phyloP scores from a whole-genome alignment of 1,140 invertebrate genomes.

The Prorops nasuta region DNA sequence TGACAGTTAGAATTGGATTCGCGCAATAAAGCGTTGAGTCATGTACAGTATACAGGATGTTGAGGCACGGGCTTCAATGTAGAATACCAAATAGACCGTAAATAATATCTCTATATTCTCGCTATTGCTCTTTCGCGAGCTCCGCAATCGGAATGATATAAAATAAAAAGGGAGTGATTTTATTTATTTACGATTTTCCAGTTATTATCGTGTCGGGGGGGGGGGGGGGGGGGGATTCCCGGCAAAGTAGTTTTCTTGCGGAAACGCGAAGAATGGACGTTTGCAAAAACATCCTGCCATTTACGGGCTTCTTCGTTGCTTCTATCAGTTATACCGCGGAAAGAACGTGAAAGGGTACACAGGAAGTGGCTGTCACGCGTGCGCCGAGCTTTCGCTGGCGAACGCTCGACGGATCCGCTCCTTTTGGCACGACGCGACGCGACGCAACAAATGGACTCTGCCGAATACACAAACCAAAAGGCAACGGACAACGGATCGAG shows the following conservation, averaged over 20 bases:
- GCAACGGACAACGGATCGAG: slow-evolving; percentile 22
- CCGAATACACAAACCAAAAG: slow-evolving; percentile 31
- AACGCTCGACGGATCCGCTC: slow-evolving; percentile 30
- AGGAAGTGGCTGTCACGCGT: slow-evolving; percentile 29
- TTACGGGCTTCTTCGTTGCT: slow-evolving; percentile 18
- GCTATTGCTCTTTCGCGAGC: no score
- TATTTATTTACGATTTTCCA: no score
- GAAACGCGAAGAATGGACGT: no score
- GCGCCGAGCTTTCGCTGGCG: slow-evolving; percentile 28
- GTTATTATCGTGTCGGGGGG: no score
- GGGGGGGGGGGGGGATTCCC: no score
- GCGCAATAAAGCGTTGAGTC: slow-evolving; percentile 9
- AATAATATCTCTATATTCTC: no score
- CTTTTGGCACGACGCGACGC: slow-evolving; percentile 21
- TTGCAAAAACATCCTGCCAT: slow-evolving; percentile 20
- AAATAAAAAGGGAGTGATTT: no score
- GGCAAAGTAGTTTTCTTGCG: no score
- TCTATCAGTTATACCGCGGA: slow-evolving; percentile 11
- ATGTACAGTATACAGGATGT: no score
- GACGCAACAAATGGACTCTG: slow-evolving; percentile 13
- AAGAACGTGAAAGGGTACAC: slow-evolving; percentile 20
- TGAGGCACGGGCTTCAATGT: no score
- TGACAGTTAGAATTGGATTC: slow-evolving; percentile 18
- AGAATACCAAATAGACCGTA: no score
- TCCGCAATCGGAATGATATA: no score